Evolutionary conservation across 2,888 invertebrate species (phyloP).

Genomic region (Tiphia femorata): DNA sequence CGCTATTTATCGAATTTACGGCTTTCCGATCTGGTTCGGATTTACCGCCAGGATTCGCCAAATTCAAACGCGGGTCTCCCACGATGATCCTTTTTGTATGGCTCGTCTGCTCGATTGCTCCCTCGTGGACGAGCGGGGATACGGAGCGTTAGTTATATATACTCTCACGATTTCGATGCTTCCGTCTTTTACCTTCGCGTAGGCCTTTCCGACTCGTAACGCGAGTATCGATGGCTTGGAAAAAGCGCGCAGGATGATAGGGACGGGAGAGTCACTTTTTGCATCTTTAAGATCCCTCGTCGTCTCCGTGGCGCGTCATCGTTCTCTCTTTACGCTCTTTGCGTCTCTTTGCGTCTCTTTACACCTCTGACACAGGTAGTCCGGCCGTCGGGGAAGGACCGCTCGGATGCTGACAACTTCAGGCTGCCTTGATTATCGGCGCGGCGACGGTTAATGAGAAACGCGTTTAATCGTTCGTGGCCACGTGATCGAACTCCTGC

Average conservation of each 20-base stretch:
- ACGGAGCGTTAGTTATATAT: too few relatives aligned
- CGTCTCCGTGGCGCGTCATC: too few relatives aligned
- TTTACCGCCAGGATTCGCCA: slow-evolving; percentile 41
- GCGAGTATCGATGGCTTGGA: too few relatives aligned
- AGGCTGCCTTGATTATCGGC: background rate
- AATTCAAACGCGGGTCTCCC: slow-evolving; percentile 21
- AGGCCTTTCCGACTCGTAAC: too few relatives aligned
- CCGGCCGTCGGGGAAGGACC: too few relatives aligned
- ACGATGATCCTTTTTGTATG: slow-evolving; percentile 21
- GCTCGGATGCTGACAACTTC: slow-evolving; percentile 1
- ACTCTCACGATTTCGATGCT: too few relatives aligned
- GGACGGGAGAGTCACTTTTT: too few relatives aligned
- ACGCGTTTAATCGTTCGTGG: slow-evolving; percentile 37
- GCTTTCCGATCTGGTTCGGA: slow-evolving; percentile 42
- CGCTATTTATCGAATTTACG: slow-evolving; percentile 49
- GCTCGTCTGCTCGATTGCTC: too few relatives aligned
- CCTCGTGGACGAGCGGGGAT: too few relatives aligned
- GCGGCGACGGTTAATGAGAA: slow-evolving; percentile 11
- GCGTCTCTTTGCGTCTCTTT: background rate
- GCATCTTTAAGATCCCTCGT: too few relatives aligned
- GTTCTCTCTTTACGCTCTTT: background rate
- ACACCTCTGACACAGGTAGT: background rate
- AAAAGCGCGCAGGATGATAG: too few relatives aligned
- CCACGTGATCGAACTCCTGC: slow-evolving; percentile 25
- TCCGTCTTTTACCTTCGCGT: too few relatives aligned